Evolutionary conservation across 2,113 vertebrate species (phyloP), one percentile per base, ranked within the genome.

Genomic region (Cnemophilus loriae): DNA sequence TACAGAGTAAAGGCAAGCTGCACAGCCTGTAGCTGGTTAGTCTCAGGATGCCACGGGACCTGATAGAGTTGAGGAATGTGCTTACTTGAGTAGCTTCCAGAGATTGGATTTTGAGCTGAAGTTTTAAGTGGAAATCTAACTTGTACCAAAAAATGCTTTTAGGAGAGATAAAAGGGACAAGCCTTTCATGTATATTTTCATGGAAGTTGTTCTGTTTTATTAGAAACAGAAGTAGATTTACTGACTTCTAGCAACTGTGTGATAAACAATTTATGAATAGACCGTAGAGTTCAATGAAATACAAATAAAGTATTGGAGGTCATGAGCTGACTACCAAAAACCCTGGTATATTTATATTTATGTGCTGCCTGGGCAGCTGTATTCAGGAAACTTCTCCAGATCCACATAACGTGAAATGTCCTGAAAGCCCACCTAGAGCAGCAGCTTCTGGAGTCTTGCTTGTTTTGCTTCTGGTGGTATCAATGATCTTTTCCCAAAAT

Each of bases 211-310:
- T 35, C 24, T 35, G 22, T 60, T 95, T 79, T 64, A 75, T 69
- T 93, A 80, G 87, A 93, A 87, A 65, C 59, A 90, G 56, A 79
- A 80, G 20, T 37, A 46, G 61, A 68, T 82, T 90, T 64, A 56
- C 68, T 78, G 76, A 86, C 86, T 92, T 95, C 32, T 83, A 95
- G 90, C 64, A 93, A 74, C 64, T 89, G 50, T 90, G 50, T 63
- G 56, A 70, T 93, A 92, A 96, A 93, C 89, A 84, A 67, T 87
- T 91, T 94, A 93, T 94, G 95, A 96, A 95, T 95, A 90, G 84
- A 93, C 52, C 32, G 14, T 37, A 47, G 69, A 78, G 90, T 82
- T 83, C 53, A 81, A 30, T 91, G 84, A 91, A 94, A 93, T 86
- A 80, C 79, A 92, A 94, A 90, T 90, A 81, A 93, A 95, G 73